A percentile compares a stretch with the other conserved stretches of the same genome.
Conservation (phyloP, 2,888 invertebrate species). For the Melikaiella ostensackeni region DNA sequence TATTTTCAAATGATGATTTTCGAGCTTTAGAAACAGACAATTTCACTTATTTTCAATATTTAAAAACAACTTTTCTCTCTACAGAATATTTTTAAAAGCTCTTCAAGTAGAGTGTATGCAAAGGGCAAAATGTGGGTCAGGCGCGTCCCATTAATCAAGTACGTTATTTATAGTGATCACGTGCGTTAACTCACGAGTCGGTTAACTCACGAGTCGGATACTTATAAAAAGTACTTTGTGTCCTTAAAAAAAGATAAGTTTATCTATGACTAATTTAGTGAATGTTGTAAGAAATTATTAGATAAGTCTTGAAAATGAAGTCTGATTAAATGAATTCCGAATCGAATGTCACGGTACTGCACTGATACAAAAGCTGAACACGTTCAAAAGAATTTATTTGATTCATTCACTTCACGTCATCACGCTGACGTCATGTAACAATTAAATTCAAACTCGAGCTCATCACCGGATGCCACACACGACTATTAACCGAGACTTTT, state of each 20-base stretch:
- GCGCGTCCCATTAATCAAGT: conserved; percentile 25
- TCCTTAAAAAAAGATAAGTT: background rate
- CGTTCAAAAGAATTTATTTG: conserved; percentile 17
- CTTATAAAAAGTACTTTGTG: conserved; percentile 14
- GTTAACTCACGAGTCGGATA: conserved; percentile 9
- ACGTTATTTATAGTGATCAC: conserved; percentile 35
- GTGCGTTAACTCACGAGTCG: conserved; percentile 16
- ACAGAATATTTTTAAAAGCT: background rate
- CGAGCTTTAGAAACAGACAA: background rate
- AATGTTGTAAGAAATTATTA: background rate
- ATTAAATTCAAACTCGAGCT: conserved; percentile 25
- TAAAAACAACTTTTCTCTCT: conserved; percentile 4
- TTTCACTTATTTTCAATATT: conserved; percentile 5
- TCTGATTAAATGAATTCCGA: background rate
- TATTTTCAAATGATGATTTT: background rate
- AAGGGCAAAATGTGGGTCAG: conserved; percentile 36
- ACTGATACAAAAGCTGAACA: conserved; percentile 1
- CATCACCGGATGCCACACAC: conserved; percentile 25
- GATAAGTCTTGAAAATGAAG: background rate
- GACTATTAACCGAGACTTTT: conserved; percentile 14
- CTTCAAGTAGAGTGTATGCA: background rate
- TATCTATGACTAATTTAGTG: background rate
- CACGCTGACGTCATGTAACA: conserved; percentile 25
- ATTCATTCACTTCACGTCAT: conserved; percentile 28
- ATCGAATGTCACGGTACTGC: background rate